Percentiles rank a stretch among this genome's conserved stretches.
Evolutionary conservation across 2,113 vertebrate species (phyloP).

Genomic region (Xerus inauris): DNA sequence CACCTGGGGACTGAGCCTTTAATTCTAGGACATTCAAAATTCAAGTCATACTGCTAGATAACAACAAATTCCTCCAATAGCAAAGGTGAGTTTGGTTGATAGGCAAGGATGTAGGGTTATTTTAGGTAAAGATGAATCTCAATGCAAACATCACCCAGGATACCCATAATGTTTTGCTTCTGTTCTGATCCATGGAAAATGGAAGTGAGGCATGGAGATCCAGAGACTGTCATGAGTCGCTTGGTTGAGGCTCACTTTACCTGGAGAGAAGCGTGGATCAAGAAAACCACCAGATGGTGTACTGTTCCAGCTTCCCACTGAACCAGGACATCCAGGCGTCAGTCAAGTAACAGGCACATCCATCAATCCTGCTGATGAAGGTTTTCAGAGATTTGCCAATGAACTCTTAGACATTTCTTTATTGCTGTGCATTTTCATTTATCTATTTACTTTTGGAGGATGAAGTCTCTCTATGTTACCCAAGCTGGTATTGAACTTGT

Average conservation of each 20-base stretch:
- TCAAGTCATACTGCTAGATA: neutral
- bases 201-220: fast-evolving
- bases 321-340: fast-evolving
- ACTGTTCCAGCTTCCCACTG: fast-evolving
- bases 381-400: neutral
- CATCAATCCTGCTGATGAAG: too few species aligned
- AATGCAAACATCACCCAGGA: fast-evolving
- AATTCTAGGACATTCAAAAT: too few species aligned
- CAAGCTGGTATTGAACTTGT: neutral
- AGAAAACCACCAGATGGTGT: fast-evolving
- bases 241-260: fast-evolving
- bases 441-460: too few species aligned
- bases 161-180: too few species aligned
- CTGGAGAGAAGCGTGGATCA: neutral
- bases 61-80: neutral
- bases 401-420: neutral
- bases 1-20: too few species aligned
- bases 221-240: fast-evolving
- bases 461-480: too few species aligned
- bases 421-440: neutral
- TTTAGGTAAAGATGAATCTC: neutral
- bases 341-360: fast-evolving
- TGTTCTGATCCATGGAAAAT: too few species aligned
- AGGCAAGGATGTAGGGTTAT: neutral
- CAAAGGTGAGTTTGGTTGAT: neutral